Base-by-base conservation (phyloP, 2,113 vertebrate genomes). In the Ramphastos sulfuratus region DNA sequence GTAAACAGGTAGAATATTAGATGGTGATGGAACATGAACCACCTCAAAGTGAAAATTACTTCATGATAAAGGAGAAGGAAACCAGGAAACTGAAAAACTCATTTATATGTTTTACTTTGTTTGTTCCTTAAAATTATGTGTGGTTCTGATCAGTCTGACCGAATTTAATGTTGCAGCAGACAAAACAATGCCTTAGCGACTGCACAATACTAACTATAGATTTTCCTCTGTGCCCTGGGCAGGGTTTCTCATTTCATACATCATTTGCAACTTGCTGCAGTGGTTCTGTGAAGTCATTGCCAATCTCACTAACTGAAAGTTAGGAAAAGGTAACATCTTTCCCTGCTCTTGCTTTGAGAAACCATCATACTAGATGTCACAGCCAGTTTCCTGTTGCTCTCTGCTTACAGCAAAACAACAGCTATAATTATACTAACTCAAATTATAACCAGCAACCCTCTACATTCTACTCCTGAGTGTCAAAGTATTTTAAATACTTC, bases 241-340 rank as follows among this genome's bases (percentile, higher is more conserved):
- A 12, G 7, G 18, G 7, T 95, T 93, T 97, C 91, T 96, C 74
- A 89, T 95, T 95, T 97, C 89, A 92, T 97, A 95, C 67, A 89
- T 90, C 77, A 94, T 96, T 97, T 96, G 67, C 85, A 95, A 91
- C 87, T 92, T 87, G 76, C 85, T 89, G 77, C 75, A 89, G 55
- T 79, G 71, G 89, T 93, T 96, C 72, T 90, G 61, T 13, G 21
- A 85, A 95, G 80, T 85, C 86, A 83, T 66, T 92, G 75, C 70
- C 58, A 72, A 42, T 72, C 28, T 94, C n/a, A 50, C 46, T 64
- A 56, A 44, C 25, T 85, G 15, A 56, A 95, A 95, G 42, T 91
- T 79, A 75, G 42, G 46, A 74, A 77, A 20, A 86, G 80, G 54
- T 56, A 39, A 4, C 27, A 64, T 85, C 55, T 86, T 88, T 42